Evolutionary conservation across 2,797 vertebrate genomes (phyloP).

Genomic region (Pristis pectinata): DNA sequence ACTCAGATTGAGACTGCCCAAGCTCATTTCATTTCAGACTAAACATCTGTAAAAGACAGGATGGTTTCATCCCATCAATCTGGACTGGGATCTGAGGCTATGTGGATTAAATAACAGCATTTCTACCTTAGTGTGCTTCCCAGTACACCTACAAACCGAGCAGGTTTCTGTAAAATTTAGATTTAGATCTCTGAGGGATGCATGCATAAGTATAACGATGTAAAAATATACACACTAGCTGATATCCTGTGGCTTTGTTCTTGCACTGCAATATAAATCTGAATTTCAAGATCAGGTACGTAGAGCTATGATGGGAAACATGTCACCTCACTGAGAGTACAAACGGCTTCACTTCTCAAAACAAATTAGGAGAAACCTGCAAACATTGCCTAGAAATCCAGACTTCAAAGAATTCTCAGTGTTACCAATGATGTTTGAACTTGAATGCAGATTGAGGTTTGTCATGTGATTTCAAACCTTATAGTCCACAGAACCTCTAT

Average conservation of each 20-base stretch:
- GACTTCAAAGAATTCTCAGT: neutral
- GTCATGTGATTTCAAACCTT: slow-evolving; percentile 26
- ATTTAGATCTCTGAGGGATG: neutral
- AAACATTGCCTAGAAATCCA: neutral
- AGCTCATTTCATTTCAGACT: slow-evolving; percentile 12
- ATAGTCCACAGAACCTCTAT: slow-evolving; percentile 24
- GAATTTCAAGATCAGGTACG: neutral
- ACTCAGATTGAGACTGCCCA: neutral
- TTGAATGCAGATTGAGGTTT: slow-evolving; percentile 10
- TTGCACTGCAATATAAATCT: neutral
- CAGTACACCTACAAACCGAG: neutral
- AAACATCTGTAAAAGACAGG: slow-evolving; percentile 29
- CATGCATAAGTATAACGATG: neutral
- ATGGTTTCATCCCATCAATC: slow-evolving; percentile 13
- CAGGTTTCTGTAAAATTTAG: neutral
- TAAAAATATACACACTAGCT: neutral
- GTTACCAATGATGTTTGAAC: neutral
- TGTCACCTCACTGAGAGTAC: neutral
- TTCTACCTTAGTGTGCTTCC: neutral
- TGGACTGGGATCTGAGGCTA: neutral
- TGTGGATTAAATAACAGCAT: neutral
- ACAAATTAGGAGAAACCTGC: neutral
- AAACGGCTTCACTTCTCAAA: neutral
- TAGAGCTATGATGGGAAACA: neutral
- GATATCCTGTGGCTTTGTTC: neutral